phyloP scores from a whole-genome alignment of 2,888 invertebrate species.

The Ariolimax columbianus region DNA sequence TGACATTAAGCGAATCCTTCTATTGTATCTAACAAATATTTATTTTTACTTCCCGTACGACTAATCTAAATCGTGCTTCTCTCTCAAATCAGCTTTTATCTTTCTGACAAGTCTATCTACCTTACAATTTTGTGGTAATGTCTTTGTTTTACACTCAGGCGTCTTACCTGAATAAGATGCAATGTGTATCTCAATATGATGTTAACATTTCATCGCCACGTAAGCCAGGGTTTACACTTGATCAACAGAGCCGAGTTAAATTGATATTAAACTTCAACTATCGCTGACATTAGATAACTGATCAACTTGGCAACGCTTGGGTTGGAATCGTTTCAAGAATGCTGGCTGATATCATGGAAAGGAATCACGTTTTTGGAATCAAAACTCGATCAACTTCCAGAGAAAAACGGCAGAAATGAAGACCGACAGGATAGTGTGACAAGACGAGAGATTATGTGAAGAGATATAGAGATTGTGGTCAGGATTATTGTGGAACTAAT shows the following conservation, averaged over 20 bases:
- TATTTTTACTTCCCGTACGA: too few species aligned
- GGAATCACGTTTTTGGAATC: neutral
- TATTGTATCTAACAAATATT: too few species aligned
- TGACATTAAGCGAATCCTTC: too few species aligned
- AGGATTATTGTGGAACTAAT: neutral
- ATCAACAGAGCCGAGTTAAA: neutral
- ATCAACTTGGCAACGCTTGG: constrained; percentile 10
- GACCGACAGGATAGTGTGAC: neutral
- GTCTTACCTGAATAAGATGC: neutral
- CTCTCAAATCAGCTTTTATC: too few species aligned
- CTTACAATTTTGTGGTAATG: neutral
- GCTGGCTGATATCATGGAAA: neutral
- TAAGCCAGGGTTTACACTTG: neutral
- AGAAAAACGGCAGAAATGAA: neutral
- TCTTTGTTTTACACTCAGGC: neutral
- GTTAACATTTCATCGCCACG: neutral
- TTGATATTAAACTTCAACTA: constrained; percentile 15
- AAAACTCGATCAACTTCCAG: neutral
- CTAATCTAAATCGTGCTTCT: too few species aligned
- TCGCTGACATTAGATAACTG: neutral
- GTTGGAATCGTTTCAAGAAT: constrained; percentile 4
- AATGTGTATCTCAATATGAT: neutral
- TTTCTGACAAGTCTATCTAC: neutral
- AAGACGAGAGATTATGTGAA: neutral
- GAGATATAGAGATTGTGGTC: neutral